Evolutionary conservation across 2,113 vertebrate genomes (phyloP), one percentile per base, ranked within the genome.

Genomic region (Sinocyclocheilus anophthalmus): DNA sequence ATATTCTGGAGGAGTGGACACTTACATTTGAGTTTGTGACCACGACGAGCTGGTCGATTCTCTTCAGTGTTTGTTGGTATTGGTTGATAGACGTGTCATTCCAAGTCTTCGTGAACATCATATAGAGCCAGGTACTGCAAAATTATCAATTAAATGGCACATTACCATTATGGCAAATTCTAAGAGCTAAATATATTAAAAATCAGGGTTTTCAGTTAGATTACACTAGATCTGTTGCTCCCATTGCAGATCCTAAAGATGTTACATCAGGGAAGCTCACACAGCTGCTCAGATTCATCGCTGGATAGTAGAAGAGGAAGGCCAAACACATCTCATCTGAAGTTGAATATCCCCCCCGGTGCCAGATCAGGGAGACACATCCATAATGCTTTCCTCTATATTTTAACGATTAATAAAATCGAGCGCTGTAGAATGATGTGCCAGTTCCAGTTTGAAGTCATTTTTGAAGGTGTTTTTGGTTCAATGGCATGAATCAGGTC

Each of bases 261-360:
- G 72, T 26, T 45, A 91, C 84, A 61, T 95, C 91, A 1, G 95
- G 92, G 26, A 90, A 88, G 39, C 96, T 94, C 65, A 88, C 26
- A 37, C 96, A 97, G 26, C 82, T 67, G 39, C 88, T 86, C 86
- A 97, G 91, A 5, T 91, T 89, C 84, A 95, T 93, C 16, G 81
- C 90, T 20, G 96, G 96, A 76, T 96, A 96, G 87, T 96, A 96
- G 87, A 94, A 91, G 8, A 97, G 72, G 85, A 97, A 97, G 39
- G 93, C 90, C 69, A 97, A 89, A 30, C 96, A 97, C 96, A 97
- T 97, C 91, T 97, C 96, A 84, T 94, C 93, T 4, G 90, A 87
- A 55, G 95, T 96, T 75, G 92, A 93, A 87, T n/a, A n/a, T n/a
- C 1, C 96, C 96, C 22, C 95, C 93, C 96, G 96, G 89, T 45